These are phyloP conservation scores for Rutpela maculata DNA, from an alignment of 2,888 invertebrate genomes.

Conservation along the genomic window DNA sequence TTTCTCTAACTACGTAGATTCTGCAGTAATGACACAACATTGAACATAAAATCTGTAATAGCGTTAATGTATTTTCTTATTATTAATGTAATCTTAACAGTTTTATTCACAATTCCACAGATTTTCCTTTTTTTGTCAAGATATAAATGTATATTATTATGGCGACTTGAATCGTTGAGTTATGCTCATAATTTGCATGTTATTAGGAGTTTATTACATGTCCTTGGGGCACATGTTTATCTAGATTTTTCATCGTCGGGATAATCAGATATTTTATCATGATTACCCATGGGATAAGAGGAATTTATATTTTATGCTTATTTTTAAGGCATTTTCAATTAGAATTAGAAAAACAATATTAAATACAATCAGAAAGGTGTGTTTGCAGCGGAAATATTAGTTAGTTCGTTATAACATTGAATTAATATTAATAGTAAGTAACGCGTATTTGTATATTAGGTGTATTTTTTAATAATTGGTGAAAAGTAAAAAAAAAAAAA, in stretches of 20 bases:
- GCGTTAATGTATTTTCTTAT: background rate
- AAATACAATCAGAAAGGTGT: background rate
- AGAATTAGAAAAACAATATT: background rate
- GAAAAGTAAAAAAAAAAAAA: no score
- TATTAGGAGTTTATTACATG: constrained; percentile 21
- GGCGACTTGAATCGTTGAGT: background rate
- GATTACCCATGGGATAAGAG: constrained; percentile 14
- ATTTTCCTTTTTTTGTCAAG: constrained; percentile 8
- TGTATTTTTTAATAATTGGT: no score
- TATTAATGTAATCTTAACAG: background rate
- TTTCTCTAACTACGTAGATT: no score
- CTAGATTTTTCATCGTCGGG: constrained; percentile 11
- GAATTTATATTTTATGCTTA: constrained; percentile 9
- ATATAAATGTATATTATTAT: constrained; percentile 24
- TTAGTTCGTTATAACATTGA: no score
- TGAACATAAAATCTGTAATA: background rate
- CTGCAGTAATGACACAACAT: no score
- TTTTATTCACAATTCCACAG: constrained; percentile 7
- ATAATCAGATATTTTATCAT: constrained; percentile 28
- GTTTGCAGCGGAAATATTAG: no score
- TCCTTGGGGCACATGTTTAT: constrained; percentile 22
- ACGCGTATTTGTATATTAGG: no score
- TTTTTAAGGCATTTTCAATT: background rate
- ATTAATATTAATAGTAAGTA: no score
- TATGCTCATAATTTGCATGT: constrained; percentile 21